Conservation (phyloP, 2,113 vertebrate species). For the Varanus salvator region DNA sequence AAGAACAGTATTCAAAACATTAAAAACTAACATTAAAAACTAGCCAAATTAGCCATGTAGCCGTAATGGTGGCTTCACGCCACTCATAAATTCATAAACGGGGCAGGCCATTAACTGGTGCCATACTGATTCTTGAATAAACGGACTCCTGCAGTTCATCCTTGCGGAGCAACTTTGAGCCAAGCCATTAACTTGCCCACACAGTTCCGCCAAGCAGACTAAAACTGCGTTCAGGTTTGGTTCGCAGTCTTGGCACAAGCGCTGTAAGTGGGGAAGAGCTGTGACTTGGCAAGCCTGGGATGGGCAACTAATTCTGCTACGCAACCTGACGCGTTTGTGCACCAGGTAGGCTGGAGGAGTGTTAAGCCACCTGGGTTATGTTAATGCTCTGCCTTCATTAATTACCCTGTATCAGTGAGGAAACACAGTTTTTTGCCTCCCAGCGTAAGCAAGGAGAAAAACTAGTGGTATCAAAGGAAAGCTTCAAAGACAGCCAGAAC, state of each 20-base stretch:
- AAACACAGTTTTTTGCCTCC: slow-evolving; percentile 80
- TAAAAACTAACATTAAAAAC: too few relatives aligned
- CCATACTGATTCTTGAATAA: slow-evolving; percentile 37
- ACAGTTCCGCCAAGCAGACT: slow-evolving; percentile 24
- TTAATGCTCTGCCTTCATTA: slow-evolving; percentile 80
- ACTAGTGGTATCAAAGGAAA: slow-evolving; percentile 93
- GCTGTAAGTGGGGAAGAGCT: slow-evolving; percentile 18
- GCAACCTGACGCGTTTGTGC: slow-evolving; percentile 29
- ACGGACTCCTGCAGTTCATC: slow-evolving; percentile 7
- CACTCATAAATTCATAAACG: slow-evolving; percentile 29
- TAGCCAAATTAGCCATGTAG: not conserved
- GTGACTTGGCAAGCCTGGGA: slow-evolving; percentile 26
- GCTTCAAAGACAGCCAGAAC: slow-evolving; percentile 95
- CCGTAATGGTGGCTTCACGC: slow-evolving; percentile 7
- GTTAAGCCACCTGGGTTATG: slow-evolving; percentile 72
- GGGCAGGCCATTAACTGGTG: slow-evolving; percentile 9
- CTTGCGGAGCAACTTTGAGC: slow-evolving; percentile 28
- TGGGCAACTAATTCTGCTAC: not conserved
- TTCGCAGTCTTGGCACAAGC: slow-evolving; percentile 14
- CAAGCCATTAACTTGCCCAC: slow-evolving; percentile 24
- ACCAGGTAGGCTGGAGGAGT: slow-evolving; percentile 43
- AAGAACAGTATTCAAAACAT: too few relatives aligned
- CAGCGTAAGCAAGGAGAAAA: slow-evolving; percentile 77
- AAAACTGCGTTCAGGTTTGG: slow-evolving; percentile 6
- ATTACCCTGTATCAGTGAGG: slow-evolving; percentile 80